Conservation (phyloP, 2,888 invertebrate species). For the Leucoptera coffeella region DNA sequence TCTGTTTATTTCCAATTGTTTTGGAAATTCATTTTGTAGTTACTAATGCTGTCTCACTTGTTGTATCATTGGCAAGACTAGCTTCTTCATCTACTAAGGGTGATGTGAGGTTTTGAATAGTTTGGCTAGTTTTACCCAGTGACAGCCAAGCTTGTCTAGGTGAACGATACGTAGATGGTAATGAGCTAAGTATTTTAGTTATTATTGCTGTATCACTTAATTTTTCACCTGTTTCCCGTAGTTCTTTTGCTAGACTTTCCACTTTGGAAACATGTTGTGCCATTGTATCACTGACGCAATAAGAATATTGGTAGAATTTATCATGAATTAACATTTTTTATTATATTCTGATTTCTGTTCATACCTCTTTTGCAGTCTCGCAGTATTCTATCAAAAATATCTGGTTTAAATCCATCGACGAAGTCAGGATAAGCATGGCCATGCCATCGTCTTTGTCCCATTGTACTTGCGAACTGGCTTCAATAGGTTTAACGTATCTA, state of each 20-base stretch:
- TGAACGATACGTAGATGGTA: constrained; percentile 9
- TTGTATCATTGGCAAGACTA: constrained; percentile 4
- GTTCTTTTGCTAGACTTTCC: constrained; percentile 9
- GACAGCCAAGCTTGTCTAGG: constrained; percentile 11
- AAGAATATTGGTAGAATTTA: constrained; percentile 10
- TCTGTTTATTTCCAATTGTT: background rate
- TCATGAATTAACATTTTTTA: constrained; percentile 10
- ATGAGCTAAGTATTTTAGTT: constrained; percentile 11
- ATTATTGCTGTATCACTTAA: constrained; percentile 11
- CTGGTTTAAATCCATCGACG: constrained; percentile 7
- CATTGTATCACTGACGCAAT: constrained; percentile 7
- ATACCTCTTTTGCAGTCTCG: constrained; percentile 8
- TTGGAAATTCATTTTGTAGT: background rate
- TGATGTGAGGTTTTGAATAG: constrained; percentile 9
- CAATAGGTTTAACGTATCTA: background rate
- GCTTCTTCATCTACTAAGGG: constrained; percentile 9
- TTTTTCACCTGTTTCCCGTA: constrained; percentile 10
- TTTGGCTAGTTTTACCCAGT: constrained; percentile 8
- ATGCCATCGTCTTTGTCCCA: constrained; percentile 8
- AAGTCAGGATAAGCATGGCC: constrained; percentile 6
- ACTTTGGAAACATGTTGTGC: constrained; percentile 11
- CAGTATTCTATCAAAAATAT: constrained; percentile 9
- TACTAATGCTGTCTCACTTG: constrained; percentile 8
- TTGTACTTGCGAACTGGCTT: background rate
- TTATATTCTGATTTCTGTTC: constrained; percentile 7